These are phyloP conservation scores for Drosophila lowei DNA, from an alignment of 1,140 invertebrate species.

Conservation along the genomic window DNA sequence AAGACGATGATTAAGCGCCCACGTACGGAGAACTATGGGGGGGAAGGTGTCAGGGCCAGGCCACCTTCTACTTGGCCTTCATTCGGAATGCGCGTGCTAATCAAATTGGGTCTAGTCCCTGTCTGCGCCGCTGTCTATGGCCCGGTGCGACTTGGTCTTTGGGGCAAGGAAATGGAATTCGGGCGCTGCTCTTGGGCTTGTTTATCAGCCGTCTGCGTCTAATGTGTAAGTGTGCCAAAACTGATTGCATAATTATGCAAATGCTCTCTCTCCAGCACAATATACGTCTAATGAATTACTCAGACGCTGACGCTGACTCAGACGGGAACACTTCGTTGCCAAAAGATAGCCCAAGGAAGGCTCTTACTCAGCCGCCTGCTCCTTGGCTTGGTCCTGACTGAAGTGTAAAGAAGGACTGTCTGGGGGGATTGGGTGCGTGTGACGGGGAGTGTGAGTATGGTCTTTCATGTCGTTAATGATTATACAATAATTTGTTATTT, in stretches of 20 bases:
- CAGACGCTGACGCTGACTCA: conserved; percentile 13
- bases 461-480: conserved; percentile 44
- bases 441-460: not conserved
- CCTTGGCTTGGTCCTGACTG: too few relatives aligned
- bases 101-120: conserved; percentile 80
- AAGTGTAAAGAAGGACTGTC: conserved; percentile 20
- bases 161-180: conserved; percentile 21
- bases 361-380: conserved; percentile 31
- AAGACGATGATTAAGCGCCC: conserved; percentile 70
- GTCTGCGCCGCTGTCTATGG: conserved; percentile 62
- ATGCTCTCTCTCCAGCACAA: conserved; percentile 56
- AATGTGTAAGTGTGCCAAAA: conserved; percentile 80
- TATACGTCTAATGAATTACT: conserved; percentile 78
- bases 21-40: conserved; percentile 38
- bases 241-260: conserved; percentile 81
- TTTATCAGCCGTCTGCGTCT: conserved; percentile 76
- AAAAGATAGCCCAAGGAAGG: conserved; percentile 32
- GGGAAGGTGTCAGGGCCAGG: conserved; percentile 7
- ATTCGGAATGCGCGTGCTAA: conserved; percentile 69
- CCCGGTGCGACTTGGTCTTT: conserved; percentile 12
- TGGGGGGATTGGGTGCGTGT: not conserved
- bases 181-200: conserved; percentile 39
- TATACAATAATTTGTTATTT: conserved; percentile 76
- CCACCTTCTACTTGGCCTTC: conserved; percentile 53
- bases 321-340: not conserved